Evolutionary conservation across 2,888 invertebrate species (phyloP).

Genomic region (Philonicus albiceps): DNA sequence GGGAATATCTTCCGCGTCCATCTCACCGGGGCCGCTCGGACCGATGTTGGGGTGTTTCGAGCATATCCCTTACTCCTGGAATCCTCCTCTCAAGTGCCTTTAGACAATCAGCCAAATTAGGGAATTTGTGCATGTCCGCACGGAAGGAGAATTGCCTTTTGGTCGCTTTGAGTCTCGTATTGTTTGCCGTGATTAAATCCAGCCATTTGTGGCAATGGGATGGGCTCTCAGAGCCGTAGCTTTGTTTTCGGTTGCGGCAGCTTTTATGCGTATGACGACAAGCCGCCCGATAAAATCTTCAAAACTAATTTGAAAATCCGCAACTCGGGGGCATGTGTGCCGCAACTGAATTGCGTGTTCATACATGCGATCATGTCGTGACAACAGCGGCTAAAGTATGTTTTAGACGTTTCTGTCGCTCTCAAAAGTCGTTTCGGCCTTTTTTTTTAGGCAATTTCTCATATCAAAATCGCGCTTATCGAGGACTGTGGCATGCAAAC

Average conservation of each 20-base stretch:
- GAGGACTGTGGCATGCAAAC: not conserved
- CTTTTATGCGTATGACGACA: conserved; percentile 38
- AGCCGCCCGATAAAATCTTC: not conserved
- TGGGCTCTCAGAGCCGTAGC: not conserved
- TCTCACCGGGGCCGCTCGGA: not conserved
- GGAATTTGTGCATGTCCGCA: not conserved
- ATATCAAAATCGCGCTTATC: not conserved
- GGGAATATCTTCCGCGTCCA: not conserved
- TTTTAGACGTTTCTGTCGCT: conserved; percentile 1
- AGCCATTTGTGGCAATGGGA: not conserved
- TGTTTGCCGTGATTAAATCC: not conserved
- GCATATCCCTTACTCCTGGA: not conserved
- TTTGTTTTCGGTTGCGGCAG: conserved; percentile 1
- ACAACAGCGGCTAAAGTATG: not conserved
- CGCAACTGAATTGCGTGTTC: not conserved
- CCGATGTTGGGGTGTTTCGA: not conserved
- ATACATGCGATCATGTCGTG: not conserved
- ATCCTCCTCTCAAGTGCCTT: not conserved
- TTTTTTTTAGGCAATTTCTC: not conserved
- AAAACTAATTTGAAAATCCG: conserved; percentile 28
- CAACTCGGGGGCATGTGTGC: not conserved
- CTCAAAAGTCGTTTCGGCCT: not conserved
- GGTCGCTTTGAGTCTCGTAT: not conserved
- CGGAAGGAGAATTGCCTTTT: not conserved
- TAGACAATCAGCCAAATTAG: conserved; percentile 37